Percentiles rank a stretch among this genome's conserved stretches.
Evolutionary conservation across 2,888 invertebrate species (phyloP).

Genomic region (Troilus luridus): DNA sequence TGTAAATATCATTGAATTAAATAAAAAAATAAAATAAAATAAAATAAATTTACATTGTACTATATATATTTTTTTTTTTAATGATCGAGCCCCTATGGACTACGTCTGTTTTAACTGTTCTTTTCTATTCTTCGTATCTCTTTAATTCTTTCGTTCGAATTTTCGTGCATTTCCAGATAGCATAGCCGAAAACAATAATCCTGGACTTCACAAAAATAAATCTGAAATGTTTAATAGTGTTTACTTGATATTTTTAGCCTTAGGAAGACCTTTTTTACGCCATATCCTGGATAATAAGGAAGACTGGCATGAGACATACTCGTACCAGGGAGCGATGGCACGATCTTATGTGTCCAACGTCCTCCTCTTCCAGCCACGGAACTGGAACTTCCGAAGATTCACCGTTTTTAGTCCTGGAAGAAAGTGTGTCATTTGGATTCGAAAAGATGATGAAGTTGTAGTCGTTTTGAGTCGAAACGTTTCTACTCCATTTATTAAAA

Average conservation of each 20-base stretch:
- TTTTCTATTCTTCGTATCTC: too few relatives aligned
- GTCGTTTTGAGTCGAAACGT: not conserved
- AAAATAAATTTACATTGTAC: too few relatives aligned
- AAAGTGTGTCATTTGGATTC: not conserved
- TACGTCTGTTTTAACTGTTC: too few relatives aligned
- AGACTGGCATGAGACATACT: not conserved
- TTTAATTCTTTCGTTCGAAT: too few relatives aligned
- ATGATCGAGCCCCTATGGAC: too few relatives aligned
- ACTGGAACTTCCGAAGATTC: constrained; percentile 8
- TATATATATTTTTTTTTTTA: too few relatives aligned
- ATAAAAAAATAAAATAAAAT: too few relatives aligned
- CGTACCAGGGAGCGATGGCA: not conserved
- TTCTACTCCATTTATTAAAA: not conserved
- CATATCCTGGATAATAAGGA: not conserved
- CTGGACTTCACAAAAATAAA: not conserved
- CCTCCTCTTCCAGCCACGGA: not conserved
- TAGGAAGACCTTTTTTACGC: not conserved
- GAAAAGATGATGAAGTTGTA: not conserved
- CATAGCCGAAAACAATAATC: too few relatives aligned
- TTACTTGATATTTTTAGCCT: not conserved
- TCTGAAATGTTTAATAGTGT: not conserved
- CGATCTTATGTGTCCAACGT: not conserved
- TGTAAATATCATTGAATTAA: too few relatives aligned
- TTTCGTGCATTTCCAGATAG: too few relatives aligned
- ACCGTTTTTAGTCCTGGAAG: constrained; percentile 9